phyloP scores from a whole-genome alignment of 1,140 invertebrate genomes.

The Agrypnia vestita region DNA sequence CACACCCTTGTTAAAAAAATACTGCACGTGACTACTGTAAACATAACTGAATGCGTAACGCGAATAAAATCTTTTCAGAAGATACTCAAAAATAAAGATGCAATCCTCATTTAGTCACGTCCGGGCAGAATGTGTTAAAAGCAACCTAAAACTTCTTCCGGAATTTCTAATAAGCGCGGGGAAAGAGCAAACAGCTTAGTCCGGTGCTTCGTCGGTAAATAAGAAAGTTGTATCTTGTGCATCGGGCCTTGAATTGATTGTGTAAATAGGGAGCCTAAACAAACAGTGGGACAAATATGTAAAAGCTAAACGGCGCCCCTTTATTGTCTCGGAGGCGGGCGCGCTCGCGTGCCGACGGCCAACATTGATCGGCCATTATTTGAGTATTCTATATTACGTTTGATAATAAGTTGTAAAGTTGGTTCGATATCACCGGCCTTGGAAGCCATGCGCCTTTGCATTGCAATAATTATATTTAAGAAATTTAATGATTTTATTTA shows the following conservation, averaged over 20 bases:
- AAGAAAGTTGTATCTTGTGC: neutral
- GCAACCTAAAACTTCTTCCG: neutral
- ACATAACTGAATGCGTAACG: too few relatives aligned
- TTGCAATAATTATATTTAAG: too few relatives aligned
- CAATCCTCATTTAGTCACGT: too few relatives aligned
- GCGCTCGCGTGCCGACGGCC: conserved; percentile 27
- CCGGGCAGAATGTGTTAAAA: neutral
- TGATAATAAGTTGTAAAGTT: neutral
- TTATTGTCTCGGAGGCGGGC: conserved; percentile 28
- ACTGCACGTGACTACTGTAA: too few relatives aligned
- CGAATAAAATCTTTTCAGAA: too few relatives aligned
- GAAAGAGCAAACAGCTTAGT: neutral
- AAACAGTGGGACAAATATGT: conserved; percentile 39
- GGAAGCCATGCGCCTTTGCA: too few relatives aligned
- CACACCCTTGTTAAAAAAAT: too few relatives aligned
- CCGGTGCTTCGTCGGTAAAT: neutral
- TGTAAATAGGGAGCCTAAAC: conserved; percentile 11
- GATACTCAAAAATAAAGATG: too few relatives aligned
- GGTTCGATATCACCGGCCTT: too few relatives aligned
- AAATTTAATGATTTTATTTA: too few relatives aligned
- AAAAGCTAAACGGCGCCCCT: conserved; percentile 36
- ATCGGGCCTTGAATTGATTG: neutral
- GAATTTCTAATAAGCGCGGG: neutral
- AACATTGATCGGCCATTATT: neutral
- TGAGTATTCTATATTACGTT: conserved; percentile 29